Evolutionary conservation across 2,113 vertebrate genomes (phyloP), one percentile per base, ranked within the genome.

Genomic region (Rhegmatorhina hoffmannsi): DNA sequence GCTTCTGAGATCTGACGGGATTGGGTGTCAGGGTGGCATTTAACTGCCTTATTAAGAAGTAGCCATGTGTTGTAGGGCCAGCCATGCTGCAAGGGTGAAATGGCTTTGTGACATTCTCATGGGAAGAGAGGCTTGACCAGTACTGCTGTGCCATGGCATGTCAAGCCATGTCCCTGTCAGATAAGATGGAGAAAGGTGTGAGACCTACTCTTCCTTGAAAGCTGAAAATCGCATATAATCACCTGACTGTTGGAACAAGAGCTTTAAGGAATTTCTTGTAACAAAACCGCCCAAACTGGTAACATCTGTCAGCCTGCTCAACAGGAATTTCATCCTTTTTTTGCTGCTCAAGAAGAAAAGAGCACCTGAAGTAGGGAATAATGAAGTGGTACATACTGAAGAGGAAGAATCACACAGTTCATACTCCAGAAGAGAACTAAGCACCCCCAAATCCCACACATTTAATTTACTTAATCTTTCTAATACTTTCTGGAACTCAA

Each of bases 51-150:
- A 47, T 68, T 78, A 56, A 74, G 79, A 80, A 78, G 20, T 46
- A 56, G 36, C 7, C 11, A 50, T 17, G 17, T 73, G 84, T 82
- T 79, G 17, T 31, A 66, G 46, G 53, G 16, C 25, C 15, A 46
- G 34, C 12, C 20, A 5, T 33, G 17, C 23, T 63, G 50, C 75
- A 72, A 72, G 56, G 11, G 18, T 91, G 34, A 75, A 59, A 38
- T 62, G 26, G 14, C 34, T 68, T 67, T 73, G 24, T 49, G 31
- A 43, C 63, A 31, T 13, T 75, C 33, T 60, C 0, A 0, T 1
- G 3, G 34, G 34, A 74, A 44, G 33, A 92, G 40, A 13, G 16
- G 6, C 38, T 26, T 56, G 20, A 34, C 17, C 0, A 2, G 33
- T 49, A 5, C 36, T 2, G 5, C 60, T 77, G 14, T 52, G 34